These are phyloP conservation scores for Lepidocolaptes lacrymiger DNA, from an alignment of 2,797 vertebrate genomes.

Conservation along the genomic window DNA sequence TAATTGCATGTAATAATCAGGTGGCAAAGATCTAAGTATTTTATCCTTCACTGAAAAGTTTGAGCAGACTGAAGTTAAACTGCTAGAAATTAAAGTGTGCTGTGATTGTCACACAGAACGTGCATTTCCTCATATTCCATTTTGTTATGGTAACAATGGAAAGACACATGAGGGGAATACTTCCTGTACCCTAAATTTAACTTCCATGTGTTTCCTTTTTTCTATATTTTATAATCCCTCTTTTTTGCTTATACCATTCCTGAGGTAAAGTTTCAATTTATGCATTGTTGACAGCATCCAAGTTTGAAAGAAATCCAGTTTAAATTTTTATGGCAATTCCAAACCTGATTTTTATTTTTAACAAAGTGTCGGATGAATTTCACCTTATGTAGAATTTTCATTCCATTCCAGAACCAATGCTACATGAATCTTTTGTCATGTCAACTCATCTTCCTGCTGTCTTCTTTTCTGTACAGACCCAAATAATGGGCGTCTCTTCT, in stretches of 20 bases:
- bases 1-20: not conserved
- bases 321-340: not conserved
- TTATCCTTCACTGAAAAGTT: not conserved
- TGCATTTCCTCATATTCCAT: not conserved
- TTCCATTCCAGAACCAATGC: not conserved
- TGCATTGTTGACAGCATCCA: not conserved
- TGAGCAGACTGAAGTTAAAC: not conserved
- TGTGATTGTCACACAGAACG: not conserved
- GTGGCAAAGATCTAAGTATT: not conserved
- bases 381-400: not conserved
- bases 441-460: not conserved
- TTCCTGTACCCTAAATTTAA: not conserved
- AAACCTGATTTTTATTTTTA: constrained; percentile 21
- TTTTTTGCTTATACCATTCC: not conserved
- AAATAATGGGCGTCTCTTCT: not conserved
- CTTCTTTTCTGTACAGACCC: not conserved
- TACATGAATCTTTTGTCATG: not conserved
- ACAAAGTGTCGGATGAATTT: not conserved
- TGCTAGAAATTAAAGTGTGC: not conserved
- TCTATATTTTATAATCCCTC: not conserved
- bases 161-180: not conserved
- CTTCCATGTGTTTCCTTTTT: not conserved
- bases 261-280: not conserved
- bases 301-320: not conserved
- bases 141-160: not conserved